A percentile compares a stretch with the other conserved stretches of the same genome.
Evolutionary conservation across 2,797 vertebrate species (phyloP).

Genomic region (Trachops cirrhosus): DNA sequence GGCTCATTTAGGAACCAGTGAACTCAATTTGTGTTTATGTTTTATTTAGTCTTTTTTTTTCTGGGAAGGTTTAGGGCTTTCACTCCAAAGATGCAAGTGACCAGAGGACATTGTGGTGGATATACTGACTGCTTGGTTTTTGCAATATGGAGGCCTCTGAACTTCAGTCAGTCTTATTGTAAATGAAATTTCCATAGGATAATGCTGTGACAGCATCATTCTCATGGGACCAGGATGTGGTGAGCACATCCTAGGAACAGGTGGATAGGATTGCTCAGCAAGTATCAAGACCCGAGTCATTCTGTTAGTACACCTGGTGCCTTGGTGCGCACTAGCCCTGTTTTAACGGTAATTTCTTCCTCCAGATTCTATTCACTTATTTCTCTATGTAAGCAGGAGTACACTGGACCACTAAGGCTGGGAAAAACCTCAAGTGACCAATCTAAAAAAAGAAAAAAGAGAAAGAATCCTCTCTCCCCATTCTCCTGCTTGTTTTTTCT

Average conservation of each 20-base stretch:
- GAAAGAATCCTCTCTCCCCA: background rate
- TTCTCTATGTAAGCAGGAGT: background rate
- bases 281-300: background rate
- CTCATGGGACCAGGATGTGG: background rate
- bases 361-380: background rate
- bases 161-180: background rate
- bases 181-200: background rate
- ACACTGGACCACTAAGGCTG: background rate
- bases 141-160: background rate
- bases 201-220: background rate
- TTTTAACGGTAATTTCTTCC: background rate
- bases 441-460: background rate
- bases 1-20: conserved; percentile 22
- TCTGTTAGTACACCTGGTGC: background rate
- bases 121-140: background rate
- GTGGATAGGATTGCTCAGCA: background rate
- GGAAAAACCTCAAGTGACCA: background rate
- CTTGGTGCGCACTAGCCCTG: background rate
- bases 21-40: background rate
- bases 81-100: background rate
- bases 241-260: background rate
- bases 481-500: background rate
- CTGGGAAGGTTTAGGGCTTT: background rate
- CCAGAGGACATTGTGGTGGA: background rate
- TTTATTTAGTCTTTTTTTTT: background rate